Percentiles rank a stretch among this genome's conserved stretches.
These are phyloP conservation scores for Tetranychus piercei DNA, from an alignment of 2,888 invertebrate genomes.

Conservation along the genomic window DNA sequence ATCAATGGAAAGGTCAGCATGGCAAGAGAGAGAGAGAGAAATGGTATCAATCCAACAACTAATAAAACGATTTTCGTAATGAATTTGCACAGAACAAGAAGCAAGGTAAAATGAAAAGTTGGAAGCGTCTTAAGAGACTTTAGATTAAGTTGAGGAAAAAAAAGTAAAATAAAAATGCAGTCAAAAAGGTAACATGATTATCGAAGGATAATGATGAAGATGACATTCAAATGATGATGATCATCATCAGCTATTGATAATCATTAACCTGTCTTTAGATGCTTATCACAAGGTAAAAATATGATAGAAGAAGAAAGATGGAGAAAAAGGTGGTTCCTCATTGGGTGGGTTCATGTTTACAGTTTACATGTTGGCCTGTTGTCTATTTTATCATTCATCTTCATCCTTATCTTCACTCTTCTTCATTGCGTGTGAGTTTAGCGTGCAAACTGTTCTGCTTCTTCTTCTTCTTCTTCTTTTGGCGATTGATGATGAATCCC, in stretches of 20 bases:
- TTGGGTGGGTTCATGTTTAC: slow-evolving; percentile 1
- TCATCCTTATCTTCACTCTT: neutral
- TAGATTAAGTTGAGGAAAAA: neutral
- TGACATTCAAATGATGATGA: neutral
- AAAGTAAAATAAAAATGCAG: neutral
- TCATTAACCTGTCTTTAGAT: neutral
- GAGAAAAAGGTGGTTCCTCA: neutral
- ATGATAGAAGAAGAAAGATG: neutral
- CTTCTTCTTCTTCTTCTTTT: neutral
- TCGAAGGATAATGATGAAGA: neutral
- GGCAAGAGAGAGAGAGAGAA: no score
- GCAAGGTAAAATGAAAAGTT: no score
- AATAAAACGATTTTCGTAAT: no score
- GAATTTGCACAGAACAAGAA: no score
- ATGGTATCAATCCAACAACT: no score
- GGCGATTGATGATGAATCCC: neutral
- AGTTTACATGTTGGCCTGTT: neutral
- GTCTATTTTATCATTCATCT: neutral
- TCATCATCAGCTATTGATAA: neutral
- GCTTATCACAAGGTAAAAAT: neutral
- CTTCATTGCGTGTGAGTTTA: neutral
- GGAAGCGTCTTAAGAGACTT: neutral
- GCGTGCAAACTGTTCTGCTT: neutral
- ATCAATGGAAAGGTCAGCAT: no score
- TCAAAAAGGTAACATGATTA: neutral